Base-by-base conservation (phyloP, 2,797 vertebrate genomes). In the Gallirallus australis region DNA sequence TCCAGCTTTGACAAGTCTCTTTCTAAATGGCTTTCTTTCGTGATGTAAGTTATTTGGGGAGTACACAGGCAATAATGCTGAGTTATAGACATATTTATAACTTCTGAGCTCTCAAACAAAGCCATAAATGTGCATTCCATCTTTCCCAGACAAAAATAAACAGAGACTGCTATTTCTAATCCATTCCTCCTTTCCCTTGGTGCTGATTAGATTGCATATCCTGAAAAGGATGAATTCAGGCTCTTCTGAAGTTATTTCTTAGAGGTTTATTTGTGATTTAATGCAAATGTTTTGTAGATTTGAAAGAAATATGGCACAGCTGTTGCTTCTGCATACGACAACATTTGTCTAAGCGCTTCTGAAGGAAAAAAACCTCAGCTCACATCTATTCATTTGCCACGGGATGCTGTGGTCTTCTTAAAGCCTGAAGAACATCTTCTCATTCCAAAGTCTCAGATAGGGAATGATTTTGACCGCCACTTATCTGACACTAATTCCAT, bases 121-220 rank as follows among this genome's bases (percentile, higher is more conserved):
- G 69, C 73, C 85, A 92, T 97, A 97, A 98, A 97, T 90, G 63
- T 89, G n/a, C 91, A 98, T 97, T 98, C 97, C 96, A 97, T 97
- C 95, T 90, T 93, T 93, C 90, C 94, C 93, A 98, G 97, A 98
- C 97, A 97, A 98, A 98, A 98, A 97, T 97, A 98, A 98, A 97
- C 96, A 97, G 73, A 97, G 68, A 60, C 86, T 96, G 47, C 94
- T 95, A 93, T 94, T 97, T 91, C 94, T 96, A 97, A 97, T 97
- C 97, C 90, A 52, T 94, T 77, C 87, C 71, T 96, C 76, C 92
- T 96, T 95, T 92, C 80, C 70, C 81, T 16, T 70, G 63, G 75
- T 89, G 80, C 96, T 97, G 97, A 95, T 97, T 97, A 97, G 97
- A 98, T 94, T 96, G 95, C 80, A 39, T 61, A 70, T 94, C 89